Conservation (phyloP, 2,888 invertebrate genomes). For the Conomelus anceps region DNA sequence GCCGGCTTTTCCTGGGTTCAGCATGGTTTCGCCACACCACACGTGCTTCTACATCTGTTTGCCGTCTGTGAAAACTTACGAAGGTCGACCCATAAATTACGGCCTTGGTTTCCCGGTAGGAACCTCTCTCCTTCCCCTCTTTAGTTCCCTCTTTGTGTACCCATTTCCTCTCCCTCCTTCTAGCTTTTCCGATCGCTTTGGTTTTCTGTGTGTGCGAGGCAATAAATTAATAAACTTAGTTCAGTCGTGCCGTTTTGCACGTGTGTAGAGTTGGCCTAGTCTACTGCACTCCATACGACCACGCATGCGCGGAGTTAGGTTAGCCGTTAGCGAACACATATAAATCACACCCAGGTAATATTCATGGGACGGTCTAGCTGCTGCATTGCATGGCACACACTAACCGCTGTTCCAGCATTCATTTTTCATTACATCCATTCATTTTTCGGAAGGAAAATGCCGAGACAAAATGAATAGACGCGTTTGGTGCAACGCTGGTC, state of each 20-base stretch:
- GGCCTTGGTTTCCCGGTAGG: not conserved
- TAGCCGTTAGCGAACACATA: too few relatives aligned
- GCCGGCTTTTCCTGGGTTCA: not conserved
- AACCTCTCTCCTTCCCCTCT: not conserved
- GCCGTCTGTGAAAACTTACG: not conserved
- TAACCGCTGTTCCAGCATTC: not conserved
- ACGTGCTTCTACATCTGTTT: not conserved
- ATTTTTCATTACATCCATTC: not conserved
- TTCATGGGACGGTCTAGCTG: too few relatives aligned
- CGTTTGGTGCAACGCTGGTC: too few relatives aligned
- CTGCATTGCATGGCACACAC: not conserved
- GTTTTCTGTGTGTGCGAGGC: not conserved
- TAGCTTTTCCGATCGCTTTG: not conserved
- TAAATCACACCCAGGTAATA: not conserved
- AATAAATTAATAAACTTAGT: not conserved
- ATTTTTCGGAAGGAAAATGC: not conserved
- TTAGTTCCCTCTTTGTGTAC: not conserved
- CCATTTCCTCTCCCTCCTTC: not conserved
- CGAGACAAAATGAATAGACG: not conserved
- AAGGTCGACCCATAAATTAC: not conserved
- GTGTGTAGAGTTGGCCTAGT: not conserved
- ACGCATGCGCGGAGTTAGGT: not conserved
- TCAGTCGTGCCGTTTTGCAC: not conserved
- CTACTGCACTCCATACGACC: not conserved
- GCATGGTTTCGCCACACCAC: not conserved